Evolutionary conservation across 1,140 invertebrate genomes (phyloP), one percentile per base, ranked within the genome.

Genomic region (Zeugodacus cucurbitae): DNA sequence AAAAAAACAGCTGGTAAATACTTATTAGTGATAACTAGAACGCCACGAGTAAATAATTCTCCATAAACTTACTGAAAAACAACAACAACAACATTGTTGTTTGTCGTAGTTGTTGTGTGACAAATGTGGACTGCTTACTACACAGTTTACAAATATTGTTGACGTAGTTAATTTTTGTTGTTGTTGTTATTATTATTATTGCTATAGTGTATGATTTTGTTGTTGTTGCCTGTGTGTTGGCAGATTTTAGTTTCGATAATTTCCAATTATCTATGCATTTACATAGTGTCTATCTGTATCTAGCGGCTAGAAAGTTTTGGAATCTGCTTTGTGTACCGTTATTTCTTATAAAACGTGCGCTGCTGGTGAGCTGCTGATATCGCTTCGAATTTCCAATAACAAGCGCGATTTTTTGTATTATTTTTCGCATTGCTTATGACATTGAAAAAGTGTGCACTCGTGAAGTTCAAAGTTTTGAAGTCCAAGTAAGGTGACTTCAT

Each of bases 31-130:
- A 82, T 82, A n/a, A n/a, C n/a, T n/a, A 82, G 74, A 82, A 82
- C n/a, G 26, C 74, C n/a, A 82, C 17, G 67, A 82, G n/a, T 44
- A 82, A 82, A 48, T 82, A 82, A 82, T 82, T 74, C 41, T 82
- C 44, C 74, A 82, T 82, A 82, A 78, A 26, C 74, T 1, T 22
- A 37, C 22, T n/a, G n/a, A n/a, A n/a, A n/a, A 48, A 48, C 8
- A 48, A 48, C 44, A 48, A 48, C 8, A 2, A 54, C 48, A 54
- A 54, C 26, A 26, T 62, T 62, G 58, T 59, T 59, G 58, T 62
- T 2, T 7, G 22, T 57, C 7, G 74, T n/a, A 5, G 32, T 78
- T 44, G n/a, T 20, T 48, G n/a, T 32, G n/a, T 14, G 74, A 22
- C 74, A 3, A 78, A 22, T n/a, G 7, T n/a, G 7, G 5, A 7